phyloP scores from a whole-genome alignment of 2,888 invertebrate genomes.

The Molorchus minor region DNA sequence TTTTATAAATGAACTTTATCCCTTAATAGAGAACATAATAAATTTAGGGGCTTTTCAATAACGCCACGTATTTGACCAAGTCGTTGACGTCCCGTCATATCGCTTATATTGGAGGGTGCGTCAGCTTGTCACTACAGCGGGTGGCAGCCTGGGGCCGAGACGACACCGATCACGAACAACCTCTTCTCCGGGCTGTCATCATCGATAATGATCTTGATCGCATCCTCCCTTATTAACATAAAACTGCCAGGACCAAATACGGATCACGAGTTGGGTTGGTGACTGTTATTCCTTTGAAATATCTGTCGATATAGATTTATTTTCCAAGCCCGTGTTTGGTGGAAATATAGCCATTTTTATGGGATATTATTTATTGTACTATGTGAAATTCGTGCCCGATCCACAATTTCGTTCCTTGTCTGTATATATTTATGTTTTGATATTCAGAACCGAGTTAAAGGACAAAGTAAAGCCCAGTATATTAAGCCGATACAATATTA shows the following conservation, averaged over 20 bases:
- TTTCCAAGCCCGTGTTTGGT: too few species aligned
- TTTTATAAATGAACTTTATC: constrained; percentile 31
- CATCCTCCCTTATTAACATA: constrained; percentile 49
- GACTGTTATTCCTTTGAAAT: too few species aligned
- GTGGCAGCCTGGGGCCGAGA: constrained; percentile 28
- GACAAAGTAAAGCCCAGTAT: too few species aligned
- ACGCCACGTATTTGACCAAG: constrained; percentile 46
- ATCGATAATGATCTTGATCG: constrained; percentile 50
- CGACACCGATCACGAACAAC: constrained; percentile 42
- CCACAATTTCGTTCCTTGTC: too few species aligned
- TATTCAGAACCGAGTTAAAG: too few species aligned
- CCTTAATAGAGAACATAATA: constrained; percentile 38
- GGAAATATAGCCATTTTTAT: too few species aligned
- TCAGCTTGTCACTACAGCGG: constrained; percentile 45
- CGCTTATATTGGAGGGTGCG: constrained; percentile 47
- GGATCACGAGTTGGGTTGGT: too few species aligned
- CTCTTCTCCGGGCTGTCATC: constrained; percentile 45
- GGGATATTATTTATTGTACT: too few species aligned
- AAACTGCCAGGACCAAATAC: constrained; percentile 34
- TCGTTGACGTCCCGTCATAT: constrained; percentile 47
- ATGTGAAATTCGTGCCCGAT: too few species aligned
- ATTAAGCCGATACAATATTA: too few species aligned
- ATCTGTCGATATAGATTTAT: too few species aligned
- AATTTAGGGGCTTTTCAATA: constrained; percentile 46
- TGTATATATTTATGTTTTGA: too few species aligned